Evolutionary conservation across 2,888 invertebrate genomes (phyloP).

Genomic region (Clusia tigrina): DNA sequence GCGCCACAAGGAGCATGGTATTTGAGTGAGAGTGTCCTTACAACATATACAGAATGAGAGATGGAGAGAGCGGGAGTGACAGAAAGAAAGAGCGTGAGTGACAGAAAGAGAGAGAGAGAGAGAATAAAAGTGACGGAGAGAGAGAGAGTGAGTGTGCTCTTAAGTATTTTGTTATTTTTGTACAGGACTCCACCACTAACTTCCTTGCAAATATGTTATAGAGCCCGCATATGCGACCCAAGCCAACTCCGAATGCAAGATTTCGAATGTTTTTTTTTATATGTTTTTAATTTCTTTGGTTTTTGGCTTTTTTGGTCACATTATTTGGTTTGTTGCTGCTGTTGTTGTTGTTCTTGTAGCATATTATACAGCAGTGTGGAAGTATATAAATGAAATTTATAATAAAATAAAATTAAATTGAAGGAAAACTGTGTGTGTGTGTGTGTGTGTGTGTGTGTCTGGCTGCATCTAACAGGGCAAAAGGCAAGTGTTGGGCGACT

Average conservation of each 20-base stretch:
- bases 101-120: slow-evolving; percentile 7
- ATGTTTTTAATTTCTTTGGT: slow-evolving; percentile 23
- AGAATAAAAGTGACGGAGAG: background rate
- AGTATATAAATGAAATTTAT: slow-evolving; percentile 34
- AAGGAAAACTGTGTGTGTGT: slow-evolving; percentile 21
- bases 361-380: slow-evolving; percentile 21
- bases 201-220: background rate
- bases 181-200: background rate
- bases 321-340: slow-evolving; percentile 41
- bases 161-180: background rate
- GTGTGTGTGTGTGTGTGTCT: no score
- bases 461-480: no score
- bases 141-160: background rate
- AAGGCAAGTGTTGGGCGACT: background rate
- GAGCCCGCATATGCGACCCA: background rate
- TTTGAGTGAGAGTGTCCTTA: slow-evolving; percentile 2
- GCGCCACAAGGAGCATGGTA: slow-evolving; percentile 17
- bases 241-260: background rate
- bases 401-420: slow-evolving; percentile 28
- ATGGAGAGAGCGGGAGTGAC: background rate
- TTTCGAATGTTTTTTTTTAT: slow-evolving; percentile 25
- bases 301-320: slow-evolving; percentile 43
- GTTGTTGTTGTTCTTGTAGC: slow-evolving; percentile 24
- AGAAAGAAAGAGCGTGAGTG: background rate
- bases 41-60: slow-evolving; percentile 11